Evolutionary conservation across 2,797 vertebrate genomes (phyloP).

Genomic region (Pempheris klunzingeri): DNA sequence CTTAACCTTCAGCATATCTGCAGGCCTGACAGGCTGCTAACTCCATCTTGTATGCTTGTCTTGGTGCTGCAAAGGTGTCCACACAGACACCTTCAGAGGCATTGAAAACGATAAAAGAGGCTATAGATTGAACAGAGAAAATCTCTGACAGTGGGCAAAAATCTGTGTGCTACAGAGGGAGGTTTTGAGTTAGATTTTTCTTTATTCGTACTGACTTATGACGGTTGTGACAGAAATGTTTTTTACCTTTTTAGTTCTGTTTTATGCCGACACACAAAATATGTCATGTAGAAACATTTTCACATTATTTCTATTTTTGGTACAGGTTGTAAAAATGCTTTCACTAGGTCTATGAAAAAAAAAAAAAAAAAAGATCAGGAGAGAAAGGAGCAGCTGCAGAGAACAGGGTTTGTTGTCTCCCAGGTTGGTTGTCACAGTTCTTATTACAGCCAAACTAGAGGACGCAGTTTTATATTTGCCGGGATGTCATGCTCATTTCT

Average conservation of each 20-base stretch:
- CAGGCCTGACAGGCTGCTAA: constrained; percentile 57
- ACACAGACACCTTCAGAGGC: background rate
- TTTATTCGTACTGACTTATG: constrained; percentile 1
- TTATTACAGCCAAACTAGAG: no score
- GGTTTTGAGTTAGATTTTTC: background rate
- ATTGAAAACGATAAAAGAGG: constrained; percentile 5
- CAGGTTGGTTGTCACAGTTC: no score
- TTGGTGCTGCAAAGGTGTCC: constrained; percentile 9
- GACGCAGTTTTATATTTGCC: no score
- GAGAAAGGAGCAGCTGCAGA: background rate
- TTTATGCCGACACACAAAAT: constrained; percentile 20
- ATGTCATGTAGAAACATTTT: constrained; percentile 17
- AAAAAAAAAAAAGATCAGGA: constrained; percentile 10
- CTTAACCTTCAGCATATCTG: constrained; percentile 78
- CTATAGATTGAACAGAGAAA: background rate
- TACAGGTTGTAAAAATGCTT: constrained; percentile 4
- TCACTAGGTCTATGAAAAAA: constrained; percentile 12
- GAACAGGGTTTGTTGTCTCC: no score
- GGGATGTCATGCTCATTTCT: no score
- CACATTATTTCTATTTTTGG: constrained; percentile 20
- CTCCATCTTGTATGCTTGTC: constrained; percentile 36
- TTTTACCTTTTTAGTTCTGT: background rate
- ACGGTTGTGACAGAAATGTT: constrained; percentile 11
- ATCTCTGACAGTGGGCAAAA: background rate
- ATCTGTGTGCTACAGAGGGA: background rate